Percentiles rank a stretch among this genome's conserved stretches.
These are phyloP conservation scores for Desmophyllum pertusum DNA, from an alignment of 92 coral and sea anemone species.

Conservation along the genomic window DNA sequence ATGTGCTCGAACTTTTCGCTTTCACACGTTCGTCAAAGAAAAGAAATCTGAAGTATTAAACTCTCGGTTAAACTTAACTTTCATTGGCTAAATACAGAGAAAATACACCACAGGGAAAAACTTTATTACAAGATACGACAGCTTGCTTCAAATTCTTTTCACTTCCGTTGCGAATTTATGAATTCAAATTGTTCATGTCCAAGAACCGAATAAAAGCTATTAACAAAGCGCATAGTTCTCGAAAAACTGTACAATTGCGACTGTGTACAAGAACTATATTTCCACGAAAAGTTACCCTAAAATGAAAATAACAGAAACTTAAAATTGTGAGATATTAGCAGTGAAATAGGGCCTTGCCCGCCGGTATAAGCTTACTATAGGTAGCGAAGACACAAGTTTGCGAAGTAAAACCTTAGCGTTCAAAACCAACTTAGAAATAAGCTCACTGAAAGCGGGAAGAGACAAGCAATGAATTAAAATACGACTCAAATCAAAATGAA, in stretches of 20 bases:
- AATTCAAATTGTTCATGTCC: background rate
- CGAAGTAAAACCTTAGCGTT: background rate
- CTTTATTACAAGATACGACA: background rate
- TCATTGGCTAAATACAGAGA: background rate
- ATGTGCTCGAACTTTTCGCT: conserved; percentile 28
- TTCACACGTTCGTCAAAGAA: background rate
- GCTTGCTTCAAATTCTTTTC: background rate
- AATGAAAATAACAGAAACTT: background rate
- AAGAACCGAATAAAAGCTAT: background rate
- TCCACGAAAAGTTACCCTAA: background rate
- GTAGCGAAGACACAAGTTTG: too few relatives aligned
- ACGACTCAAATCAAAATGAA: background rate
- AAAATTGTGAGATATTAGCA: background rate
- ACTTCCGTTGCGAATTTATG: conserved; percentile 13
- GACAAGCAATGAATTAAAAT: background rate
- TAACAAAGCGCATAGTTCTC: background rate
- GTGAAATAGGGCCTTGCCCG: too few relatives aligned
- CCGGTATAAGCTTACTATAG: too few relatives aligned
- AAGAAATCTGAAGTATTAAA: too few relatives aligned
- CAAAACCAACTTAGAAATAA: background rate
- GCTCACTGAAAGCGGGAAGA: background rate
- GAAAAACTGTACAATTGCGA: background rate
- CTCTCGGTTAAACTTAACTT: background rate
- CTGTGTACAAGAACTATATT: background rate
- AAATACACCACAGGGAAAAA: background rate